phyloP scores from a whole-genome alignment of 2,113 vertebrate species.

The Heterocephalus glaber region DNA sequence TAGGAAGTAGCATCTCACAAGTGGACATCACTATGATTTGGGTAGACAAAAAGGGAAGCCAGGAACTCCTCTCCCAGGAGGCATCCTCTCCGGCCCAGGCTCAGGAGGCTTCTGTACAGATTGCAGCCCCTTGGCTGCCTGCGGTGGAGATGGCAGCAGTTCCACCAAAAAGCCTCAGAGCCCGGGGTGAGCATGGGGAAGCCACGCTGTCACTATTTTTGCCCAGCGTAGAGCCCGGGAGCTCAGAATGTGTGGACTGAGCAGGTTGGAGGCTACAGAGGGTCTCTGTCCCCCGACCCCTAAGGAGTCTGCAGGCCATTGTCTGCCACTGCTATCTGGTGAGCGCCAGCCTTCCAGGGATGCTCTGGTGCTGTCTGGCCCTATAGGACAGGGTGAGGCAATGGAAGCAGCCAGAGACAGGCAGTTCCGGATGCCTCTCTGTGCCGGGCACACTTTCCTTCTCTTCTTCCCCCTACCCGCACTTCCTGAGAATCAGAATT shows the following conservation, averaged over 20 bases:
- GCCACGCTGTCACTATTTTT: background rate
- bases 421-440: background rate
- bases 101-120: background rate
- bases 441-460: too few species aligned
- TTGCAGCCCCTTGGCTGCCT: too few species aligned
- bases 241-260: background rate
- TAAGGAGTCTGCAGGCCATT: background rate
- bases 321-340: accelerated
- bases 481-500: background rate
- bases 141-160: background rate
- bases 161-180: background rate
- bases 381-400: accelerated
- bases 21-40: accelerated
- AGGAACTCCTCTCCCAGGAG: background rate
- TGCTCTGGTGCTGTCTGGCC: accelerated
- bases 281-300: too few species aligned
- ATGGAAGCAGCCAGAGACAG: background rate
- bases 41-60: too few species aligned
- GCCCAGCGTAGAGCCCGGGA: background rate
- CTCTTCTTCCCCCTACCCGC: too few species aligned
- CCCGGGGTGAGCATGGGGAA: background rate
- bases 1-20: background rate
- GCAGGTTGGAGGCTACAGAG: too few species aligned
- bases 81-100: background rate
- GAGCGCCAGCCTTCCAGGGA: background rate